A percentile compares a stretch with the other conserved stretches of the same genome.
phyloP scores from a whole-genome alignment of 2,113 vertebrate genomes.

The Ctenomys sociabilis region DNA sequence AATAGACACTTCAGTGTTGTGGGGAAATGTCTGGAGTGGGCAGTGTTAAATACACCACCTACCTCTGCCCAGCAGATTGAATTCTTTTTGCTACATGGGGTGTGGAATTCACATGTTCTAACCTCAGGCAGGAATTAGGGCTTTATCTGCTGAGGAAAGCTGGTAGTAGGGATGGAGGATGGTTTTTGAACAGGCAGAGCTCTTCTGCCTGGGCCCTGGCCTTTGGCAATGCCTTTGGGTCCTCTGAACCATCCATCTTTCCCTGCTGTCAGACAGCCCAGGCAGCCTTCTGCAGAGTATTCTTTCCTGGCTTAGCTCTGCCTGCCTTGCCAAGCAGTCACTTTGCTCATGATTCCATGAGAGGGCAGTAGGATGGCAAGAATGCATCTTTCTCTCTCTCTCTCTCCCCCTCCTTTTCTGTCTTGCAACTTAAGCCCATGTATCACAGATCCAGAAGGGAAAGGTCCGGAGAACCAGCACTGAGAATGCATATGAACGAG shows the following conservation, averaged over 20 bases:
- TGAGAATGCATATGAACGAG: neutral
- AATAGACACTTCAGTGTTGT: constrained; percentile 34
- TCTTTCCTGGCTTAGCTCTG: neutral
- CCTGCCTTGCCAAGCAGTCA: rapidly evolving
- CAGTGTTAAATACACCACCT: neutral
- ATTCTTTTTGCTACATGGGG: constrained; percentile 25
- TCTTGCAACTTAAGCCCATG: neutral
- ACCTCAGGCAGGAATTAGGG: neutral
- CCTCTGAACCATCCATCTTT: neutral
- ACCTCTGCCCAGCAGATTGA: neutral
- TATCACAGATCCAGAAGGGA: neutral
- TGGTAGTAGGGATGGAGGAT: neutral
- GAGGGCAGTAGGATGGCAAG: constrained; percentile 82
- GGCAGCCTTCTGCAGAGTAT: neutral
- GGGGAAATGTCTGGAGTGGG: constrained; percentile 25
- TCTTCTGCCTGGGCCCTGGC: neutral
- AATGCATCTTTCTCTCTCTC: rapidly evolving
- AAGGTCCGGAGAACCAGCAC: neutral
- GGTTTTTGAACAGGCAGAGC: neutral
- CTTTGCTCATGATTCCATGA: constrained; percentile 72
- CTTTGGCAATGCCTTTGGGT: neutral
- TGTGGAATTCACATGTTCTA: constrained; percentile 16
- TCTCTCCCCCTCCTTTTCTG: neutral
- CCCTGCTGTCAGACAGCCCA: neutral
- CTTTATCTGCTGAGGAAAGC: neutral